Conservation (phyloP, 1,140 invertebrate genomes). For the Coptotermes formosanus region DNA sequence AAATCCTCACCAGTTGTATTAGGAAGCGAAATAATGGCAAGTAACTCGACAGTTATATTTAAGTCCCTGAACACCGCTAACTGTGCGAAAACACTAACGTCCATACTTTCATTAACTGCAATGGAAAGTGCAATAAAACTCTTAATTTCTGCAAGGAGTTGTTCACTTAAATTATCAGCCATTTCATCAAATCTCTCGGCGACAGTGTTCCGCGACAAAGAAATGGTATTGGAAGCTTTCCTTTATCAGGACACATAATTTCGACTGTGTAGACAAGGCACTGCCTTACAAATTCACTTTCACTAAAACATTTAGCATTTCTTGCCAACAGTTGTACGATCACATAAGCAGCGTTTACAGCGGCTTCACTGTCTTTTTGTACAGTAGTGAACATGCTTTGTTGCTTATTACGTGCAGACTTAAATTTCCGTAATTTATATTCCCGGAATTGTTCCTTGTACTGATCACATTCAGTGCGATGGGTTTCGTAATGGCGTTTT, state of each 20-base stretch:
- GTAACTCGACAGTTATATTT: constrained; percentile 24
- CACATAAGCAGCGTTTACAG: too few relatives aligned
- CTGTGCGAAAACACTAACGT: constrained; percentile 1
- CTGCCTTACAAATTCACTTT: too few relatives aligned
- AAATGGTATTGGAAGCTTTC: constrained; percentile 2
- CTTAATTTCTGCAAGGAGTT: constrained; percentile 12
- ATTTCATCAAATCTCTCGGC: constrained; percentile 16
- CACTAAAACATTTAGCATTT: too few relatives aligned
- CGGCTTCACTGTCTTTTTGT: constrained; percentile 1
- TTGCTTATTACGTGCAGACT: too few relatives aligned
- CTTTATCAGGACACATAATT: too few relatives aligned
- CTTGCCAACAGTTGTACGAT: too few relatives aligned
- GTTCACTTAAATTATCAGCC: background rate
- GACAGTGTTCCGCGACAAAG: constrained; percentile 24
- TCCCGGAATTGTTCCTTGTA: too few relatives aligned
- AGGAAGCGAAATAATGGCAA: too few relatives aligned
- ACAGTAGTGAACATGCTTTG: too few relatives aligned
- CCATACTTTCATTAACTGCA: constrained; percentile 7
- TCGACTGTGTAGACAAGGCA: too few relatives aligned
- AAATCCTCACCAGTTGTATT: constrained; percentile 27
- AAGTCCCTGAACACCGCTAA: background rate
- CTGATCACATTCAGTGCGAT: background rate
- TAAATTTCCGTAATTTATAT: too few relatives aligned
- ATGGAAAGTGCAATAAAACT: constrained; percentile 6
- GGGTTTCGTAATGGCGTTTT: background rate